Conservation (phyloP, 2,113 vertebrate genomes). For the Mionectes macconnelli region DNA sequence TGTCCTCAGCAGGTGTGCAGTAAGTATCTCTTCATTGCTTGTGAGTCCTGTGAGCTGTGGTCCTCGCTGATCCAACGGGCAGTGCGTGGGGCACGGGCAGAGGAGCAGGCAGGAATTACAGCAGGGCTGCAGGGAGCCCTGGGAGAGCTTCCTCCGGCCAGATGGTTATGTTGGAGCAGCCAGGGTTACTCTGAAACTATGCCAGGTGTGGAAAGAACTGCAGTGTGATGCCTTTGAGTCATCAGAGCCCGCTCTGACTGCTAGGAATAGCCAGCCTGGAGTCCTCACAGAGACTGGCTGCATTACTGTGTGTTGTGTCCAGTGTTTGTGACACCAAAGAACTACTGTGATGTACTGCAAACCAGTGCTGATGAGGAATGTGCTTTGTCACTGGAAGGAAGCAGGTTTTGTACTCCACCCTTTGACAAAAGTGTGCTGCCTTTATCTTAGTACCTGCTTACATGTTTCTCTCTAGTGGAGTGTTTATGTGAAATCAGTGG, state of each 20-base stretch:
- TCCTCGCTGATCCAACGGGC: background rate
- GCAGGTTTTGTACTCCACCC: background rate
- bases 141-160: background rate
- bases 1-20: constrained; percentile 88
- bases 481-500: background rate
- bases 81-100: background rate
- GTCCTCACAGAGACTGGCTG: background rate
- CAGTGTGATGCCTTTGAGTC: background rate
- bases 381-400: background rate
- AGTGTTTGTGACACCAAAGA: background rate
- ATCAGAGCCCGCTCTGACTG: background rate
- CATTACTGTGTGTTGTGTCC: background rate
- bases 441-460: background rate
- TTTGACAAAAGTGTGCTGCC: background rate
- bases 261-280: background rate
- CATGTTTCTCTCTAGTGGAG: background rate
- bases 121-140: background rate
- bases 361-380: background rate
- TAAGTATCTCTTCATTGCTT: constrained; percentile 74
- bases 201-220: background rate
- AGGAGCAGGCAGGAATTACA: background rate
- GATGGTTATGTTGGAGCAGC: background rate
- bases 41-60: background rate
- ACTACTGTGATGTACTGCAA: background rate
- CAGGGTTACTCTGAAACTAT: background rate